phyloP scores from a whole-genome alignment of 2,797 vertebrate species.

The Brachyalestes nurse region DNA sequence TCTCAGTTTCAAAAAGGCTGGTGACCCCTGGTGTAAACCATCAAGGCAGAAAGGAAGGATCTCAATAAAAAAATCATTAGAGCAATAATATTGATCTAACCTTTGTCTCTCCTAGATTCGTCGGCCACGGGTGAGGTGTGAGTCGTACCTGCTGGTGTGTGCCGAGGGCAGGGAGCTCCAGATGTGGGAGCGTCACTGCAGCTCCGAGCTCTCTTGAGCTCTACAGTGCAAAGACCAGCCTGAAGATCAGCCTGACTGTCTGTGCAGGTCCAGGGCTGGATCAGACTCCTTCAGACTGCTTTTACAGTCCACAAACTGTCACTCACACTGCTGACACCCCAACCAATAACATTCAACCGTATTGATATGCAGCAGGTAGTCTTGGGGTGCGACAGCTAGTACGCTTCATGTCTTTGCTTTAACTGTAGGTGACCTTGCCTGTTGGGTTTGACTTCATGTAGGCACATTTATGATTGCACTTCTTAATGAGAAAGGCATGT shows the following conservation, averaged over 20 bases:
- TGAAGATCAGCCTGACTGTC: neutral
- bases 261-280: neutral
- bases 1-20: too few species aligned
- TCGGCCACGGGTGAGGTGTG: conserved; percentile 69
- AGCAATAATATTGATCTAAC: neutral
- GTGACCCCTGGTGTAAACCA: too few species aligned
- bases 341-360: conserved; percentile 7
- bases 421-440: conserved; percentile 6
- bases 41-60: too few species aligned
- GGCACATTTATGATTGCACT: conserved; percentile 35
- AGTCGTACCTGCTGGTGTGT: conserved; percentile 75
- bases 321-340: conserved; percentile 13
- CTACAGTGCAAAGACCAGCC: neutral
- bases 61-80: too few species aligned
- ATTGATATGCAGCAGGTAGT: conserved; percentile 9
- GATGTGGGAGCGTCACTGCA: conserved; percentile 62
- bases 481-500: conserved; percentile 28
- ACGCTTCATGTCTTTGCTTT: conserved; percentile 23
- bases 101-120: conserved; percentile 60
- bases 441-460: conserved; percentile 4
- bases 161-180: conserved; percentile 62
- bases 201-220: conserved; percentile 65
- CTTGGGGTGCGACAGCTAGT: neutral
- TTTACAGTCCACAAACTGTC: neutral
- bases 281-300: neutral